Percentiles rank a stretch among this genome's conserved stretches.
phyloP scores from a whole-genome alignment of 2,797 vertebrate genomes.

The Sphenopsis melanotis region DNA sequence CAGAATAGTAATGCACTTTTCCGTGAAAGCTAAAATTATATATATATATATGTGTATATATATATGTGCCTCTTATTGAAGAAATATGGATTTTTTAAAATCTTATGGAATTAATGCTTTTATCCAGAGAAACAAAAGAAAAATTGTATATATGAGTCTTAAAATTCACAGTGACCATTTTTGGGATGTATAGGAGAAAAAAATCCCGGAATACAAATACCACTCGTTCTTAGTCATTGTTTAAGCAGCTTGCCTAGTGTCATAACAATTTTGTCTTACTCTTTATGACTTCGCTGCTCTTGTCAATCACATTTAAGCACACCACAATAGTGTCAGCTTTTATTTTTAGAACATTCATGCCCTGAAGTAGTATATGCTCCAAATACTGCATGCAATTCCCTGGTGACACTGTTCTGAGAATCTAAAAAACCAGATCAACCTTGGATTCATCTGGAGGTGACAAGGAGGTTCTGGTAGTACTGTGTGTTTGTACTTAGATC shows the following conservation, averaged over 20 bases:
- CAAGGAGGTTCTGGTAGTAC: background rate
- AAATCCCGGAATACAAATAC: background rate
- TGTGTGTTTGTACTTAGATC: background rate
- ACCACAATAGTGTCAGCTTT: background rate
- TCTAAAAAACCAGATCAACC: background rate
- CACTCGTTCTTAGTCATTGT: background rate
- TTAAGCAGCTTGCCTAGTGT: background rate
- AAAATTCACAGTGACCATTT: background rate
- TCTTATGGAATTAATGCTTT: background rate
- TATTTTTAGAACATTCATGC: slow-evolving; percentile 19
- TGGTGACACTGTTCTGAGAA: background rate
- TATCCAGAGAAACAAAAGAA: background rate
- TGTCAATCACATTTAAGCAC: slow-evolving; percentile 28
- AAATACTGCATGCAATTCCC: background rate
- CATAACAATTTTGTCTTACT: background rate
- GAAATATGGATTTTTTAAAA: background rate
- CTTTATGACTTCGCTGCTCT: background rate
- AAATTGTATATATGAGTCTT: background rate
- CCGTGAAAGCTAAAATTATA: background rate
- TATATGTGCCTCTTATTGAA: background rate
- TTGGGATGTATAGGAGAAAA: background rate
- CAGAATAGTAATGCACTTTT: background rate
- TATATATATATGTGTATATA: no score
- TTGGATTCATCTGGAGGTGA: background rate
- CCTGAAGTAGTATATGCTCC: background rate